Evolutionary conservation across 2,113 vertebrate genomes (phyloP), one percentile per base, ranked within the genome.

Genomic region (Eonycteris spelaea): DNA sequence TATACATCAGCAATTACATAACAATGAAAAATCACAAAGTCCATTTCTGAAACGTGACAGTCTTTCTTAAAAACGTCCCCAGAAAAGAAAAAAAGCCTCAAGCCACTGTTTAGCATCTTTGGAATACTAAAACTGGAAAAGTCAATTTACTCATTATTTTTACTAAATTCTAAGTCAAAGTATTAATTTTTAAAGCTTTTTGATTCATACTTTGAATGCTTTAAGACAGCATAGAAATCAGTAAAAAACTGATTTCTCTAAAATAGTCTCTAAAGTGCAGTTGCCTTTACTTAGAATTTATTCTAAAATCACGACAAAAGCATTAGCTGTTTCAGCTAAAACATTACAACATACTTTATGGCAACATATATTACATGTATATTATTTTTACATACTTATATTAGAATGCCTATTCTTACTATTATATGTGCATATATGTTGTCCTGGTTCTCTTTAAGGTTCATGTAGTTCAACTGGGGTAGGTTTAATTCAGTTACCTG

Each of bases 211-310:
- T 30, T 30, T 38, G 59, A 94, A 90, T 55, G 22, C 24, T 86
- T 95, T 93, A 33, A 22, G 28, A 55, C 30, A 91, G 12, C 16
- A 95, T 1, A 63, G 45, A 77, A 71, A 61, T 24, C 30, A 80
- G 38, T 45, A 10, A 63, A 43, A 40, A 77, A 30, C 33, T 26
- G 24, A 75, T 55, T 86, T 86, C 30, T 67, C 28, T 45, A 88
- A 78, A 83, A 75, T 74, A 9, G 51, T 70, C 40, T 83, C 15
- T 87, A 53, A 80, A 94, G 55, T 74, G n/a, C 12, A 87, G n/a
- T 85, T 94, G 51, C 26, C 67, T 94, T 89, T 70, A 90, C 53
- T 95, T 96, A 57, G 16, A 96, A 90, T 91, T 95, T 93, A 90
- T 90, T 89, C 38, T 92, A 80, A 90, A 92, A 80, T 94, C 14